Conservation (phyloP, 2,797 vertebrate genomes). For the Hydrolagus colliei region DNA sequence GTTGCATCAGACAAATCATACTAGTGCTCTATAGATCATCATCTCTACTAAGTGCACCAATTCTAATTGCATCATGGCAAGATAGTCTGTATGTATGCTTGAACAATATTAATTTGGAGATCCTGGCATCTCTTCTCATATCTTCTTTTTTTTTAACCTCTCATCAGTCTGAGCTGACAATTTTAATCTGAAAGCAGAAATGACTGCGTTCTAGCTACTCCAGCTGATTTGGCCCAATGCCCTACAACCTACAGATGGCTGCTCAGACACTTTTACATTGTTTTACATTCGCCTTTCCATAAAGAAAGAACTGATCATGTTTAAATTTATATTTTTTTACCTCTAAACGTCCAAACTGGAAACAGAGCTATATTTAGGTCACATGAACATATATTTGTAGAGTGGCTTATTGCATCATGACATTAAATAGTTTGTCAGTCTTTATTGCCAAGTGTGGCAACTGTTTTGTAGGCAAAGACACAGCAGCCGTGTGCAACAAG, state of each 20-base stretch:
- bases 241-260: constrained; percentile 16
- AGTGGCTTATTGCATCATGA: no score
- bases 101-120: constrained; percentile 18
- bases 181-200: constrained; percentile 11
- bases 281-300: not conserved
- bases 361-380: no score
- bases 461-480: no score
- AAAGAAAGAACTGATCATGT: not conserved
- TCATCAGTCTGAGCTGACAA: not conserved
- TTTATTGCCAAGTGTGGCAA: no score
- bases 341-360: no score
- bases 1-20: not conserved
- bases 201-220: constrained; percentile 6
- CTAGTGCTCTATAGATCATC: not conserved
- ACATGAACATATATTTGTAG: no score
- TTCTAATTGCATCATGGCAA: constrained; percentile 11
- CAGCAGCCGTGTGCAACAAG: no score
- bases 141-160: not conserved
- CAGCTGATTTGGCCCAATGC: not conserved
- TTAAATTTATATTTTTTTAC: not conserved
- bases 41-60: not conserved
- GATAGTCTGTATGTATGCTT: not conserved
- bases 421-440: no score
- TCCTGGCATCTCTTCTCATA: not conserved
- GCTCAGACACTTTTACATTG: not conserved